Base-by-base conservation (phyloP, 2,888 invertebrate genomes). In the Leptopterna dolabrata region DNA sequence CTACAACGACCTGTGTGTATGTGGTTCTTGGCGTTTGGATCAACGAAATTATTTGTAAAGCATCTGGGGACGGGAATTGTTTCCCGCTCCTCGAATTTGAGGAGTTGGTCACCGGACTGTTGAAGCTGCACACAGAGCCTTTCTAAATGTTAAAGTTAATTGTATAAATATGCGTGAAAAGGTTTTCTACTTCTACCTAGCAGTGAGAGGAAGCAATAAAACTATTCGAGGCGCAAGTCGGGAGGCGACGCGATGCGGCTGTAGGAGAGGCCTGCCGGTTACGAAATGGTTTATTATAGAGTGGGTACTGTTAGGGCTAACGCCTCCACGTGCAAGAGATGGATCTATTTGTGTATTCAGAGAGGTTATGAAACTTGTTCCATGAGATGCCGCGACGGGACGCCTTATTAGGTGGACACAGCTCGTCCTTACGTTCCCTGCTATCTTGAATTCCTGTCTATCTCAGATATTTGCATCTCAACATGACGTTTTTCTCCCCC, bases 301-400 rank as follows among this genome's bases (percentile, higher is more conserved):
- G 73, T 16, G 36, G 73, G 73, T 73, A 73, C 73, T 36, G 73
- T 73, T 73, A 73, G 73, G 36, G 19, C 73, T 36, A 41, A 73
- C 73, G 73, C 73, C 73, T 73, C 73, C 73, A 73, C 30, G 73
- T 73, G 73, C 36, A 73, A 73, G 73, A 73, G 73, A 73, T 73
- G 73, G 41, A 73, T 73, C 73, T 73, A 73, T 73, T 73, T 73
- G 73, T 73, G 73, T 73, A 73, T 73, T 73, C 73, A 73, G 63
- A 36, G 73, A 41, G 73, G 73, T 73, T 73, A 73, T 73, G 73
- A 73, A 73, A 73, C 73, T 73, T 73, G 73, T 73, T 73, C 36
- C 36, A 73, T 36, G 73, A 36, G 73, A 73, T 71, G 29, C 71
- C 71, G 13, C 71, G 30, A 11, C 73, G 41, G 29, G 36, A 73